A percentile compares a stretch with the other conserved stretches of the same genome.
Evolutionary conservation across 2,888 invertebrate genomes (phyloP).

Genomic region (Alviniconcha strummeri): DNA sequence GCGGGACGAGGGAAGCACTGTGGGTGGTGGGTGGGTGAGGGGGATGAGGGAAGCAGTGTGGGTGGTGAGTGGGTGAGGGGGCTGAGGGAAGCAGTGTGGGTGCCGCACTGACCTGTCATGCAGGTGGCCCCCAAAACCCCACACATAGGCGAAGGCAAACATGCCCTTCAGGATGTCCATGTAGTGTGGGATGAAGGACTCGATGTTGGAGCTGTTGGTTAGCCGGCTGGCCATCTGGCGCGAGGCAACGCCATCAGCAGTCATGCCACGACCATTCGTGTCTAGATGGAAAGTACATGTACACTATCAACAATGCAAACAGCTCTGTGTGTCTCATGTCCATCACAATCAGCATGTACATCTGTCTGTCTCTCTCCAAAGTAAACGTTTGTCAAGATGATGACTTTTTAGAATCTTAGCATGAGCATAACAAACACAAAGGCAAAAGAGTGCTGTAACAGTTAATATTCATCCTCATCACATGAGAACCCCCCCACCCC

Average conservation of each 20-base stretch:
- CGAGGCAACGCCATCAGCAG: conserved; percentile 19
- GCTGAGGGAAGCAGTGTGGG: too few relatives aligned
- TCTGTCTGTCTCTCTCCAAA: too few relatives aligned
- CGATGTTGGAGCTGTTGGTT: conserved; percentile 63
- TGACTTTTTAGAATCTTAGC: too few relatives aligned
- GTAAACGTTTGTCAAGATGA: too few relatives aligned
- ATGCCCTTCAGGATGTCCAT: conserved; percentile 64
- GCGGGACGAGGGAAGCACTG: too few relatives aligned
- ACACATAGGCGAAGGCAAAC: conserved; percentile 70
- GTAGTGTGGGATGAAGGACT: conserved; percentile 66
- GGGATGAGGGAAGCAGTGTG: too few relatives aligned
- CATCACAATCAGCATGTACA: not conserved
- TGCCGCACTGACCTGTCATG: conserved; percentile 63
- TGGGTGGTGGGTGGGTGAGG: too few relatives aligned
- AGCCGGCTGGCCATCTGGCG: conserved; percentile 56
- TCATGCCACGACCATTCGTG: not conserved
- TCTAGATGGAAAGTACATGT: not conserved
- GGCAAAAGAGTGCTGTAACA: too few relatives aligned
- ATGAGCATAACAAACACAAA: too few relatives aligned
- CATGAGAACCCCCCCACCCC: too few relatives aligned
- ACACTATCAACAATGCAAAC: not conserved
- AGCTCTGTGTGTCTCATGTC: not conserved
- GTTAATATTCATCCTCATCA: too few relatives aligned
- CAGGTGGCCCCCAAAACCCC: conserved; percentile 71
- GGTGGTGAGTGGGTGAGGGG: too few relatives aligned